Conservation (phyloP, 2,888 invertebrate species). For the Trissoscelio sp. region DNA sequence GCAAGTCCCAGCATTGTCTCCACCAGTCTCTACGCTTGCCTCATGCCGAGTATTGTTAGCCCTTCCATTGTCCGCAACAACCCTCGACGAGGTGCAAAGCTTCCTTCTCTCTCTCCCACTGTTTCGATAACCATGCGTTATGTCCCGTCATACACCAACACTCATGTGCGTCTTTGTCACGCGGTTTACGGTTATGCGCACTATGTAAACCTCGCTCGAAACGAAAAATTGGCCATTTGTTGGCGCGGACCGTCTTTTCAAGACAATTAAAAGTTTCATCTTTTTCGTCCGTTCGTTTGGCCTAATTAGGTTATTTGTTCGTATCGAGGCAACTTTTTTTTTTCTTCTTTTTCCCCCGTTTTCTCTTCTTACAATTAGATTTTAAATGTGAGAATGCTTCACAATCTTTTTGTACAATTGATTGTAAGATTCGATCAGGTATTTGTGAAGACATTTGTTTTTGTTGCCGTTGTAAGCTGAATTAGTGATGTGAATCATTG, state of each 20-base stretch:
- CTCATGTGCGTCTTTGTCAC: conserved; percentile 41
- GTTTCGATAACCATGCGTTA: conserved; percentile 32
- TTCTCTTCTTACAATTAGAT: neutral
- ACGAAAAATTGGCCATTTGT: conserved; percentile 43
- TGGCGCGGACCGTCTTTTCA: neutral
- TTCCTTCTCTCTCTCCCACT: conserved; percentile 11
- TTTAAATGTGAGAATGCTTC: neutral
- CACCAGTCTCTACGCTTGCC: conserved; percentile 77
- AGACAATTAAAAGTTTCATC: conserved; percentile 4
- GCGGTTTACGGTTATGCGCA: conserved; percentile 42
- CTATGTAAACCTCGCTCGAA: conserved; percentile 23
- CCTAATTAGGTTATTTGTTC: conserved; percentile 14
- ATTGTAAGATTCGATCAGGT: neutral
- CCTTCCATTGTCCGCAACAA: conserved; percentile 77
- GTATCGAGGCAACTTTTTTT: neutral
- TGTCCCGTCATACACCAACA: conserved; percentile 39
- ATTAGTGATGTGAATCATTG: conserved; percentile 10
- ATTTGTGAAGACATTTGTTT: neutral
- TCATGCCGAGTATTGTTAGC: conserved; percentile 80
- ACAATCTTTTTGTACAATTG: neutral
- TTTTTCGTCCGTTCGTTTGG: neutral
- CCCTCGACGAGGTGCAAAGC: conserved; percentile 40
- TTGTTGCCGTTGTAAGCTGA: neutral
- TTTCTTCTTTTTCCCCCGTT: too few species aligned
- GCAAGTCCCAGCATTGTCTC: conserved; percentile 80